Base-by-base conservation (phyloP, 2,113 vertebrate genomes). In the Dinomys branickii region DNA sequence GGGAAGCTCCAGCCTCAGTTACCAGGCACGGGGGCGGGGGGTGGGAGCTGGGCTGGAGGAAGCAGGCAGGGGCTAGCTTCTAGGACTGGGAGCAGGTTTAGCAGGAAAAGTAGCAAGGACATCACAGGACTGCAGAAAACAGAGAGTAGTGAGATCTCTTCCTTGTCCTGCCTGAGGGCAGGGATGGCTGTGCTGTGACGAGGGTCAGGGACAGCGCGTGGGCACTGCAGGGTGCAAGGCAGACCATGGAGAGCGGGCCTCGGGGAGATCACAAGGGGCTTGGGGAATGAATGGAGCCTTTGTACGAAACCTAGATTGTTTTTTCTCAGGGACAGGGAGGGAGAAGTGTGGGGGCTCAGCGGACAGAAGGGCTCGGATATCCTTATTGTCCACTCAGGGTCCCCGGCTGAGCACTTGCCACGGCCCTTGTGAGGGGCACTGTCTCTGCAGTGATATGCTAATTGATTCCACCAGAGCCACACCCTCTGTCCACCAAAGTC, bases 391-490 rank as follows among this genome's bases (percentile, higher is more conserved):
- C n/a, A 52, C 67, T 92, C 47, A 58, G 47, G 41, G 94, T 54
- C 35, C 9, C 7, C 56, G 85, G 58, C 33, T 47, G 58, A 92
- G 67, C 87, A 56, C 94, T 85, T 0, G 0, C 41, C 28, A 75
- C n/a, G 58, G 77, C 28, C 59, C 59, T 61, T 24, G 59, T 26
- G 59, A 13, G 28, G 52, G 81, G 20, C 30, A 88, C 75, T 88
- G 82, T 75, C 85, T 95, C 52, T 92, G 63, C 58, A 75, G 50
- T 59, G 9, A 58, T 35, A 47, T 78, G n/a, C 28, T 91, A 17
- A 52, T 94, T 82, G 94, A 90, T 95, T 56, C 69, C 19, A 88
- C 78, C 75, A 85, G 28, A 54, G 24, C 2, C 61, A 30, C 13
- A 11, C 8, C 52, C 35, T 94, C 47, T 24, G 78, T 84, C 82